Base-by-base conservation (phyloP, 1,140 invertebrate genomes). In the Armadillidium nasatum region DNA sequence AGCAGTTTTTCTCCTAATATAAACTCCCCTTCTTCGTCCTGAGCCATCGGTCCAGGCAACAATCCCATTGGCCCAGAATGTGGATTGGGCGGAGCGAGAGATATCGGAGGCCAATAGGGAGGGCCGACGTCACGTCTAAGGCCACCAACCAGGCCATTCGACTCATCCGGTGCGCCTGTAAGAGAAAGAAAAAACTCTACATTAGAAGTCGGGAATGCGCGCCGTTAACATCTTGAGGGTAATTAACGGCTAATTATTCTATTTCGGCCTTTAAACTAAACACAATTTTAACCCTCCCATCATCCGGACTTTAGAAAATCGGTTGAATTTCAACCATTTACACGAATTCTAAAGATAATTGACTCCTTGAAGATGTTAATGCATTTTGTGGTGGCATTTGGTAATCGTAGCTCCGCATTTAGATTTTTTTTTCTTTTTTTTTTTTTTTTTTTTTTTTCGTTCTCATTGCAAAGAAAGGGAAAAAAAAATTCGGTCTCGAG, bases 1-100 rank as follows among this genome's bases (percentile, higher is more conserved):
- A 78, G 76, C 80, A 78, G 80, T 77, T 81, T 81, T 81, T 81
- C 81, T 82, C 75, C 78, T 79, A 78, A 80, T 78, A 79, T 81
- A 76, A 78, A 82, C 76, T 81, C 80, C 76, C 76, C 88, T 93
- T 93, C 87, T 88, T 87, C 89, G 94, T 94, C 89, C 93, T 92
- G 88, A 92, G 88, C 87, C 93, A 90, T 87, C 89, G 90, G 90
- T 92, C 91, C 90, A 90, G 91, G 89, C 91, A 93, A 76, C 75
- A 69, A 72, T 15, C 74, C 78, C 73, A 79, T 78, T 80, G 78
- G 78, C 44, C 75, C 76, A 79, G 80, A 76, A 76, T 79, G 78
- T 45, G 78, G 73, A 60, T 73, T 68, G 76, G 80, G 75, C 21
- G 78, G 78, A 45, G 76, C 78, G 73, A 79, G 78, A 81, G 80